Evolutionary conservation across 2,113 vertebrate species (phyloP).

Genomic region (Colius striatus): DNA sequence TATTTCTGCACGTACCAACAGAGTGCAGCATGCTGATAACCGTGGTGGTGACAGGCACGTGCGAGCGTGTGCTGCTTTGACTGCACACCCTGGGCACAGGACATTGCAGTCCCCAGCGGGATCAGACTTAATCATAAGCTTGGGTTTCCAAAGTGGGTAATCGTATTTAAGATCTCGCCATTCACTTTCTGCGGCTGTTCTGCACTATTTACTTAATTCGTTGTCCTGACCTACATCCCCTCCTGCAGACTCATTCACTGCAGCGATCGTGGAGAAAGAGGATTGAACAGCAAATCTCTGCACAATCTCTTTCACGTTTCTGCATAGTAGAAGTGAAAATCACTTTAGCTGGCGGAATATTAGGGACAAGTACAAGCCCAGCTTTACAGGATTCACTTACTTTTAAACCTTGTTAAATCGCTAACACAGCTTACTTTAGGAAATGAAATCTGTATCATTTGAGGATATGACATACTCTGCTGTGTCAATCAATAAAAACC

Average conservation of each 20-base stretch:
- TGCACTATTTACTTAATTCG: conserved; percentile 58
- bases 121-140: conserved; percentile 52
- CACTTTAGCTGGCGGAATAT: conserved; percentile 41
- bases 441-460: conserved; percentile 47
- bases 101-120: not conserved
- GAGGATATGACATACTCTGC: conserved; percentile 12
- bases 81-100: not conserved
- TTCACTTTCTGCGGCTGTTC: conserved; percentile 47
- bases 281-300: conserved; percentile 64
- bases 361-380: conserved; percentile 12
- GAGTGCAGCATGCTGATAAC: not conserved
- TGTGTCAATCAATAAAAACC: conserved; percentile 40
- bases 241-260: conserved; percentile 34
- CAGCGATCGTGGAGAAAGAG: not conserved
- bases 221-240: conserved; percentile 61
- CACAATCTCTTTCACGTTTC: conserved; percentile 32
- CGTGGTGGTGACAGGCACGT: not conserved
- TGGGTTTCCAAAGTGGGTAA: conserved; percentile 64
- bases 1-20: not conserved
- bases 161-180: conserved; percentile 48
- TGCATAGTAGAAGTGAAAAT: conserved; percentile 17
- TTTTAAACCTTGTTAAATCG: conserved; percentile 45
- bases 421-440: conserved; percentile 42
- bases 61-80: not conserved
- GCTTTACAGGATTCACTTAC: conserved; percentile 49